Percentiles rank a stretch among this genome's conserved stretches.
Conservation (phyloP, 2,113 vertebrate genomes). For the Girardinichthys multiradiatus region DNA sequence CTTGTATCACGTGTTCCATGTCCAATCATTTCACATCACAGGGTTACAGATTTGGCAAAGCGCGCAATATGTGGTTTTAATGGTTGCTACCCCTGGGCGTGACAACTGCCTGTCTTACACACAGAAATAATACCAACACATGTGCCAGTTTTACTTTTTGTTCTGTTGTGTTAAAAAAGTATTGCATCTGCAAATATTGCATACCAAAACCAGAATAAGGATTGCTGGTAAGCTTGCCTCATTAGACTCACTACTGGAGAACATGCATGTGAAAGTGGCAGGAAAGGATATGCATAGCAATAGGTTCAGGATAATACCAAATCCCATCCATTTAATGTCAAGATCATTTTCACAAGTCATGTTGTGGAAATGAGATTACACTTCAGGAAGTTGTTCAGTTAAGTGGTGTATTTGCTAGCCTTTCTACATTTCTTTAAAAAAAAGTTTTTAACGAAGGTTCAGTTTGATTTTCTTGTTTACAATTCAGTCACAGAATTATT, state of each 20-base stretch:
- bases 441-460: not conserved
- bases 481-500: not conserved
- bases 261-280: constrained; percentile 14
- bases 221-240: constrained; percentile 20
- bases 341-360: constrained; percentile 32
- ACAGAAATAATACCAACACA: not conserved
- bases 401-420: not conserved
- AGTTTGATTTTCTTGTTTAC: not conserved
- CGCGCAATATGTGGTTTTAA: constrained; percentile 47
- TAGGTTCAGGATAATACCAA: constrained; percentile 23
- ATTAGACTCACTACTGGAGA: constrained; percentile 21
- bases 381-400: not conserved
- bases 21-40: constrained; percentile 60
- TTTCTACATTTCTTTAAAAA: not conserved
- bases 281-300: constrained; percentile 6
- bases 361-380: not conserved
- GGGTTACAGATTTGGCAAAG: constrained; percentile 54
- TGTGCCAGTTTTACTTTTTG: constrained; percentile 13
- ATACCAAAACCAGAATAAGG: constrained; percentile 34
- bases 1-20: constrained; percentile 66
- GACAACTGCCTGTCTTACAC: constrained; percentile 19
- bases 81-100: constrained; percentile 50
- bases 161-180: not conserved
- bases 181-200: not conserved
- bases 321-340: constrained; percentile 49